phyloP scores from a whole-genome alignment of 2,113 vertebrate genomes.

The Phalacrocorax carbo region DNA sequence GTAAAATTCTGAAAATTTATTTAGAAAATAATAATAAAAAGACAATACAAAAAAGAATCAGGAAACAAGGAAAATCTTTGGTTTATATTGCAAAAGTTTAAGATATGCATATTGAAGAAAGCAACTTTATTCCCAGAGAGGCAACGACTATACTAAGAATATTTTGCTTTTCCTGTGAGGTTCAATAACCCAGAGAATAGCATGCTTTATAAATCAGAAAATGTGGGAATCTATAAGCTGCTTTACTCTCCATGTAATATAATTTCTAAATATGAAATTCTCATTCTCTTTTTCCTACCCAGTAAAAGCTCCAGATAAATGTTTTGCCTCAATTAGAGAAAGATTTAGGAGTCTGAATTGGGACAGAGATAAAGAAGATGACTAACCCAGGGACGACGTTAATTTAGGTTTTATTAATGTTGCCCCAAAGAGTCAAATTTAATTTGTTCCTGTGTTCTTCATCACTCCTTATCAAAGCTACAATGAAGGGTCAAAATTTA shows the following conservation, averaged over 20 bases:
- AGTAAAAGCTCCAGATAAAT: background rate
- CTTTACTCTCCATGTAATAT: background rate
- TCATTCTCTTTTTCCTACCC: background rate
- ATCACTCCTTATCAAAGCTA: background rate
- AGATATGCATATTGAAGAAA: background rate
- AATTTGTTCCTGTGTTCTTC: background rate
- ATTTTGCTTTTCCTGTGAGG: slow-evolving; percentile 3
- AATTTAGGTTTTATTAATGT: slow-evolving; percentile 47
- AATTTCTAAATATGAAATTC: background rate
- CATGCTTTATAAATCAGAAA: background rate
- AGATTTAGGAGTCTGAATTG: background rate
- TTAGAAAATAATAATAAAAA: background rate
- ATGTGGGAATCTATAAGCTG: background rate
- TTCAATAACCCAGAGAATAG: background rate
- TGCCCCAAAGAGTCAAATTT: slow-evolving; percentile 5
- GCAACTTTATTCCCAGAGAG: background rate
- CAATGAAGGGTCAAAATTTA: slow-evolving; percentile 14
- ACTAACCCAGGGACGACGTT: background rate
- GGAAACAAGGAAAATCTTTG: background rate
- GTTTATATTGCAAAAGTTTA: background rate
- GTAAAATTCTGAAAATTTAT: background rate
- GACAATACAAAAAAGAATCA: background rate
- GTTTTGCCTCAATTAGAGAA: slow-evolving; percentile 31
- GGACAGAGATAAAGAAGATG: background rate
- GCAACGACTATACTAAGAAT: background rate